Base-by-base conservation (phyloP, 1,140 invertebrate genomes). In the Reticulitermes speratus region DNA sequence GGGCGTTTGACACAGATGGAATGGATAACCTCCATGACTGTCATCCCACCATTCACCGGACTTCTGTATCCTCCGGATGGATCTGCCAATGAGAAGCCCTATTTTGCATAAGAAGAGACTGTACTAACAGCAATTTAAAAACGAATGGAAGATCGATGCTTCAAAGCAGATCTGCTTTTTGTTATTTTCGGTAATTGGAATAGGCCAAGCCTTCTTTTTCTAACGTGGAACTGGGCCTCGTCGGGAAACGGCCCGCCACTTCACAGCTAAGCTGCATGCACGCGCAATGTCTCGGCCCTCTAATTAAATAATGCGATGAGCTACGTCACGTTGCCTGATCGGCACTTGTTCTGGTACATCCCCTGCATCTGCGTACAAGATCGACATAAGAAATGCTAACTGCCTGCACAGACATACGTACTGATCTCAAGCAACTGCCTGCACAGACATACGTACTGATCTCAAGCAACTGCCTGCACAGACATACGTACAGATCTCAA, bases 241-340 rank as follows among this genome's bases (percentile, higher is more conserved):
- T 75, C 65, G n/a, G 65, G n/a, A 65, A 75, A n/a, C n/a, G n/a
- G 9, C 5, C 6, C 65, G 3, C 65, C 8, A 30, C 25, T 75
- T 25, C n/a, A 9, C 65, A n/a, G 65, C 14, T 23, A 23, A 65
- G 59, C 59, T 65, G 59, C 59, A 65, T 75, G 25, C 65, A 75
- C 65, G 52, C 52, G 5, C 14, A 55, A 21, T 21, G 52, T 55
- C 14, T 75, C n/a, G 14, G 65, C 65, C 65, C 65, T 75, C 65
- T 75, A 75, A 75, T 75, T 75, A 75, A 75, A 75, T 75, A 75
- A 75, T 30, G 65, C 65, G 65, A 25, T 30, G 14, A 25, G 65
- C 65, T 75, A 75, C 65, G 65, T 75, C 65, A 75, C 65, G 65
- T n/a, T 75, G n/a, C 14, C 65, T 75, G 65, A 75, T 75, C 65